A percentile compares a stretch with the other conserved stretches of the same genome.
Conservation (phyloP, 2,113 vertebrate species). For the Sisor rabdophorus region DNA sequence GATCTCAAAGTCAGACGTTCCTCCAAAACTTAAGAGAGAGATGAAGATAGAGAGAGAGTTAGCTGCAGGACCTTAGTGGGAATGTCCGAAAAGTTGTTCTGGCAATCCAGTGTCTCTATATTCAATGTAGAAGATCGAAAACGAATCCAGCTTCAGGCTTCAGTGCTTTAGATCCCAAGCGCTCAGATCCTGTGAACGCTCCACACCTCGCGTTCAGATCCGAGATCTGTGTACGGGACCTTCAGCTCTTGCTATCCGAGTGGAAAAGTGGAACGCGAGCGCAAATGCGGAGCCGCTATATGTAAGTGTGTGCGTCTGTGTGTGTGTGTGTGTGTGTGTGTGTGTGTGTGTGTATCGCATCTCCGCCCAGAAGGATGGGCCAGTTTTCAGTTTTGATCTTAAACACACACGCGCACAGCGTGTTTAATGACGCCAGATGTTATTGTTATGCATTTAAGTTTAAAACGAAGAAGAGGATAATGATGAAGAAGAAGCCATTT, state of each 20-base stretch:
- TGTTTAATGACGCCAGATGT: no score
- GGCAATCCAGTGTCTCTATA: no score
- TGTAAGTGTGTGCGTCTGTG: neutral
- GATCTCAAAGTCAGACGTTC: neutral
- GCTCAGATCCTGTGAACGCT: no score
- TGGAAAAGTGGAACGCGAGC: neutral
- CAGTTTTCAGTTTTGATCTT: neutral
- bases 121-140: no score
- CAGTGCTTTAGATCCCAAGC: neutral
- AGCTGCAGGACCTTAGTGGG: neutral
- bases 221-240: neutral
- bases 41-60: no score
- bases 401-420: neutral
- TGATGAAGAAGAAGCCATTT: no score
- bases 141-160: neutral
- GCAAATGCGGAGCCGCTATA: neutral
- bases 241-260: neutral
- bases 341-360: neutral
- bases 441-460: no score
- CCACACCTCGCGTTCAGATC: neutral
- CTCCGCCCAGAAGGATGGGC: conserved; percentile 24
- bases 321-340: neutral
- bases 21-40: neutral
- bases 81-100: neutral
- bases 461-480: no score